Base-by-base conservation (phyloP, 2,113 vertebrate genomes). In the Lagopus leucura region DNA sequence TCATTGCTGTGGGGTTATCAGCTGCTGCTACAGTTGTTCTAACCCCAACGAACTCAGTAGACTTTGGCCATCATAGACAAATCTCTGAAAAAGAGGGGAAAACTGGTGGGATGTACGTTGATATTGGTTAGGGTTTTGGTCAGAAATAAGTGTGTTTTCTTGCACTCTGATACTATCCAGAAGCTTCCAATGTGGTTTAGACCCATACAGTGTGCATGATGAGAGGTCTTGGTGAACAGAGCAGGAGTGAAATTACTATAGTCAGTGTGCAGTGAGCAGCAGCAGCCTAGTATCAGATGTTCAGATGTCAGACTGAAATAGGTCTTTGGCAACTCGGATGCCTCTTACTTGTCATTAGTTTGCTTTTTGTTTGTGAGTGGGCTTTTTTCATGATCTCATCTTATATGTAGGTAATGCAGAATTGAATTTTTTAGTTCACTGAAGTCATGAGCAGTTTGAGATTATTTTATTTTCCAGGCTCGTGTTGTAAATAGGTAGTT, bases 291-390 rank as follows among this genome's bases (percentile, higher is more conserved):
- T 34, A 57, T 72, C 73, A 66, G 63, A 21, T 92, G 63, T 50
- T 91, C 82, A 77, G 55, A 67, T 90, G 82, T 88, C 85, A 82
- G 36, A 50, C 69, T 70, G 43, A 92, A 86, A 73, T 38, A 85
- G 34, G 13, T 66, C 71, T 85, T 79, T 17, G 50, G 60, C 93
- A 90, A 67, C 40, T 75, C 80, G 87, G 92, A 78, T 75, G 58
- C n/a, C 36, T 88, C 19, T 82, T 80, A 61, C 21, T 71, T 91
- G 58, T 60, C 43, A 34, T 65, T 88, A 43, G 50, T 88, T 70
- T 47, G 20, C 32, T 66, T 28, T 40, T 64, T 85, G 47, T 21
- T 50, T 55, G 48, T 50, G 69, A 36, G 43, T 63, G 43, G 9
- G 5, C 0, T 3, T 54, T 30, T 89, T 79, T 65, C 20, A 74